Evolutionary conservation across 2,888 invertebrate genomes (phyloP), one percentile per base, ranked within the genome.

Genomic region (Dynastes grantii): DNA sequence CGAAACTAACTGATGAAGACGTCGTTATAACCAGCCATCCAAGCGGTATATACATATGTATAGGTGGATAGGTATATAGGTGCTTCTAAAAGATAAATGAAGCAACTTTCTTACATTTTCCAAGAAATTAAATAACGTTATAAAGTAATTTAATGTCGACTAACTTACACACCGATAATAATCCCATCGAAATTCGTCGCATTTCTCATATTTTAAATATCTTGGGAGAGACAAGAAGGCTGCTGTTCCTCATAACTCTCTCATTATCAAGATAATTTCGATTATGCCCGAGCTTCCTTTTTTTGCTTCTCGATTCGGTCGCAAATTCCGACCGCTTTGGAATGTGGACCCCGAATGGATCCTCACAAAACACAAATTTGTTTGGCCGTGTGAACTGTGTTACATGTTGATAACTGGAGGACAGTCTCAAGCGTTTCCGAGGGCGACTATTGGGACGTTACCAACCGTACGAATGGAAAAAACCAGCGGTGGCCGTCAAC

Each of bases 281-380:
- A 53, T 75, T 27, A 29, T 29, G 27, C 51, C 5, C 27, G 27
- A 22, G 51, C 16, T 53, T n/a, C 55, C n/a, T 58, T 58, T 37
- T 13, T 64, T 63, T 76, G 78, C 70, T 76, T 70, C 71, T 70
- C 77, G 73, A 78, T 64, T 79, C 78, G 67, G 79, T 81, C 76
- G 81, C 81, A 78, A 81, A 81, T 81, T 81, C 81, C 81, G 68
- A 58, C 58, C 71, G 40, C 55, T 22, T 27, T 45, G 80, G 81
- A 81, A 81, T 81, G 81, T 77, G 73, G 79, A 55, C 71, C 78
- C 77, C 77, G 78, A 70, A 80, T 76, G 77, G 70, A 80, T 79
- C 79, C 79, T 76, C 80, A 80, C 81, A 80, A 80, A 80, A 76
- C 76, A 76, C 77, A 81, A 80, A 81, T 81, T 81, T 81, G 81